These are phyloP conservation scores for Spisula solida DNA, from an alignment of 2,888 invertebrate species.

Conservation along the genomic window DNA sequence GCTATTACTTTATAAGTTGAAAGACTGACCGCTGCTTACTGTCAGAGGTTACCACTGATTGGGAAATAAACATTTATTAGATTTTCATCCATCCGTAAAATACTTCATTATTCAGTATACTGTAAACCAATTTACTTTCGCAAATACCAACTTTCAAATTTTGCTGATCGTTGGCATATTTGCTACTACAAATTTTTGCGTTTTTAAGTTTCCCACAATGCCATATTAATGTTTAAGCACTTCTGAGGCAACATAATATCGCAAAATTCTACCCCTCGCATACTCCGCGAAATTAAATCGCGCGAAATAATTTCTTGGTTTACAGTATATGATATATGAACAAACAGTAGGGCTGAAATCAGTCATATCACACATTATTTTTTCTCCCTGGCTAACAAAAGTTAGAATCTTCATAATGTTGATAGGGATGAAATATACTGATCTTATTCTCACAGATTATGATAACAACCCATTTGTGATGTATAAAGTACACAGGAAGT, in stretches of 20 bases:
- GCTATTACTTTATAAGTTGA: too few relatives aligned
- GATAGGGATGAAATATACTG: neutral
- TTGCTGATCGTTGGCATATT: too few relatives aligned
- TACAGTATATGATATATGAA: neutral
- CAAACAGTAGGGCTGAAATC: neutral
- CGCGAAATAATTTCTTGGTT: too few relatives aligned
- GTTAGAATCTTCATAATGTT: neutral
- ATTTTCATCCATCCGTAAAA: neutral
- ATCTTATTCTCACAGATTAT: neutral
- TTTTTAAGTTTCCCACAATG: too few relatives aligned
- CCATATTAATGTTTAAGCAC: too few relatives aligned
- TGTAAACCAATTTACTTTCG: too few relatives aligned
- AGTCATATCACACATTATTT: neutral
- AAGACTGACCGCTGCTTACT: neutral
- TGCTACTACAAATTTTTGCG: too few relatives aligned
- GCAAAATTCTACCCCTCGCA: too few relatives aligned
- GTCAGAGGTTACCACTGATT: neutral
- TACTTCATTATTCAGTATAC: neutral
- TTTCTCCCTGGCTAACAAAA: neutral
- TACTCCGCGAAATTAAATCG: too few relatives aligned
- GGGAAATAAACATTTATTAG: neutral
- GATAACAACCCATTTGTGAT: neutral
- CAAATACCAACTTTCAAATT: too few relatives aligned
- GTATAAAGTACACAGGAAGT: slow-evolving; percentile 39
- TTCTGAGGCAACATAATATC: too few relatives aligned